Conservation (phyloP, 2,113 vertebrate genomes). For the Scatophagus argus region DNA sequence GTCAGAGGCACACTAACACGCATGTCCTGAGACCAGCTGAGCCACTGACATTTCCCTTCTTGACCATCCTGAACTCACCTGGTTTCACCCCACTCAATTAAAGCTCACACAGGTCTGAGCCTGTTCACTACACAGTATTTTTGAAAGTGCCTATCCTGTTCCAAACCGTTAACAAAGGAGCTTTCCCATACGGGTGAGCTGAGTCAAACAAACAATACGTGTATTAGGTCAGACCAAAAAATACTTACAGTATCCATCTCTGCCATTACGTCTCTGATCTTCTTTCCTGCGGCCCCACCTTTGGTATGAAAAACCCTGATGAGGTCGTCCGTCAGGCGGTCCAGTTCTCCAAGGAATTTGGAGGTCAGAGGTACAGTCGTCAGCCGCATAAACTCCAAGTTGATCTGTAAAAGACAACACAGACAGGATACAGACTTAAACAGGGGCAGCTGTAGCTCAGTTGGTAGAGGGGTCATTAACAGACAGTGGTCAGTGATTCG, state of each 20-base stretch:
- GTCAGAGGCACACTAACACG: not conserved
- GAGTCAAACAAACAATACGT: conserved; percentile 1
- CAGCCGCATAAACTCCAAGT: conserved; percentile 11
- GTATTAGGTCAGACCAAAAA: not conserved
- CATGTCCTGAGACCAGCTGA: not conserved
- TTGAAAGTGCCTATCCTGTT: too few relatives aligned
- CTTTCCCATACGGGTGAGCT: conserved; percentile 9
- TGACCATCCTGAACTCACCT: not conserved
- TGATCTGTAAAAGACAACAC: conserved; percentile 19
- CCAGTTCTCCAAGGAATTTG: conserved; percentile 23
- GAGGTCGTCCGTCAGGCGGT: not conserved
- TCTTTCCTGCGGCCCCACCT: conserved; percentile 10
- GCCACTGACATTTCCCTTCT: not conserved
- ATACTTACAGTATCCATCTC: not conserved
- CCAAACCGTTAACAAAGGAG: not conserved
- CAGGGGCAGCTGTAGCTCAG: too few relatives aligned
- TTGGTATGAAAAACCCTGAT: not conserved
- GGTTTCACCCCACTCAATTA: not conserved
- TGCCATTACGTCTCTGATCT: not conserved
- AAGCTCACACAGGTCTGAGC: not conserved
- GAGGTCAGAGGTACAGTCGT: conserved; percentile 23
- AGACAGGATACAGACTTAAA: too few relatives aligned
- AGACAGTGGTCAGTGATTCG: too few relatives aligned
- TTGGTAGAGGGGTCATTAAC: too few relatives aligned
- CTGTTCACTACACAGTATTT: not conserved